These are phyloP conservation scores for Mastigias papua DNA, from an alignment of 30 jellyfish, hydroid and myxozoan genomes.

Conservation along the genomic window DNA sequence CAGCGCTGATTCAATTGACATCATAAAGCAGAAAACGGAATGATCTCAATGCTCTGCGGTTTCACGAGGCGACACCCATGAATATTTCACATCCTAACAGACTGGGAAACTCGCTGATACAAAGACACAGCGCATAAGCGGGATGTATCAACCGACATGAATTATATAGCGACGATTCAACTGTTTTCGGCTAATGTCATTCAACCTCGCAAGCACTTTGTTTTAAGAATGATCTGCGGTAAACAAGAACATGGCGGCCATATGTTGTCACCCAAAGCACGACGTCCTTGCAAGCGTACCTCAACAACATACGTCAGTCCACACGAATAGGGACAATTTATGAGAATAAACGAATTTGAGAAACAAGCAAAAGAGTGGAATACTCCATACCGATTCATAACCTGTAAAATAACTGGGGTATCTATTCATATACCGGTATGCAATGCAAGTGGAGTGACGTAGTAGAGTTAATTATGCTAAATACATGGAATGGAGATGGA, in stretches of 20 bases:
- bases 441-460: too few relatives aligned
- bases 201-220: background rate
- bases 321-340: too few relatives aligned
- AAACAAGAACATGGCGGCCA: conserved; percentile 7
- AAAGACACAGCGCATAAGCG: conserved; percentile 65
- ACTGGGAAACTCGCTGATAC: conserved; percentile 55
- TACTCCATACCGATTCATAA: too few relatives aligned
- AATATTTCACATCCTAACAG: conserved; percentile 61
- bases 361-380: too few relatives aligned
- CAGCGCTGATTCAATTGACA: conserved; percentile 33
- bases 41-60: conserved; percentile 49
- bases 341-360: too few relatives aligned
- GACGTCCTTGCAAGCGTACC: background rate
- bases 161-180: background rate
- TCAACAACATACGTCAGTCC: too few relatives aligned
- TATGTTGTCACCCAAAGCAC: background rate
- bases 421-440: too few relatives aligned
- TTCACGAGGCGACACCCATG: conserved; percentile 70
- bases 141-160: conserved; percentile 10
- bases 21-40: conserved; percentile 4
- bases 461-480: too few relatives aligned
- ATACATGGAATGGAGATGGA: too few relatives aligned
- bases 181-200: conserved; percentile 1
- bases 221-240: background rate
- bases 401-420: too few relatives aligned